Conservation (phyloP, 2,888 invertebrate species). For the Oscheius onirici region DNA sequence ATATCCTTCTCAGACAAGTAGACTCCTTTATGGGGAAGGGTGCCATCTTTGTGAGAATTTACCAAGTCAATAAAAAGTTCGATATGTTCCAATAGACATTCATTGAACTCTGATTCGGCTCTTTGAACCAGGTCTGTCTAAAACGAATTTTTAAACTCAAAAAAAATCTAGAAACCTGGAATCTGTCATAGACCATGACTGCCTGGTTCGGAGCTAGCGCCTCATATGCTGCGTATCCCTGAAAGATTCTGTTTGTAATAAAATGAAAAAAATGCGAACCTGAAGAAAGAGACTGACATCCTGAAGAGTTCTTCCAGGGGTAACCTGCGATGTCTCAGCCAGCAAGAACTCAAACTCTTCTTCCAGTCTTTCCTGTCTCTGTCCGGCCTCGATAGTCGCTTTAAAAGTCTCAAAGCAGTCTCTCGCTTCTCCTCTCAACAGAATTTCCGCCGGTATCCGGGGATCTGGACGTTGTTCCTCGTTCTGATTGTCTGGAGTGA, state of each 20-base stretch:
- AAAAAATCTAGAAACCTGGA: slow-evolving; percentile 39
- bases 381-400: slow-evolving; percentile 33
- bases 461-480: slow-evolving; percentile 33
- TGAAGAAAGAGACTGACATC: slow-evolving; percentile 43
- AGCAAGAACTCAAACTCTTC: slow-evolving; percentile 51
- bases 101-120: slow-evolving; percentile 55
- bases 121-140: slow-evolving; percentile 45
- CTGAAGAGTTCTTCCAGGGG: slow-evolving; percentile 46
- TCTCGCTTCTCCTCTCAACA: slow-evolving; percentile 39
- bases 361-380: slow-evolving; percentile 40
- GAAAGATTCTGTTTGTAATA: slow-evolving; percentile 21
- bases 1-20: slow-evolving; percentile 28
- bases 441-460: slow-evolving; percentile 47
- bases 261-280: neutral
- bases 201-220: slow-evolving; percentile 50
- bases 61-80: slow-evolving; percentile 47
- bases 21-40: slow-evolving; percentile 10
- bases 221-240: slow-evolving; percentile 42
- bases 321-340: slow-evolving; percentile 42
- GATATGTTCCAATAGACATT: slow-evolving; percentile 57
- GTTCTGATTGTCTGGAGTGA: slow-evolving; percentile 23
- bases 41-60: slow-evolving; percentile 21
- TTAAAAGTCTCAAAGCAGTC: slow-evolving; percentile 39
- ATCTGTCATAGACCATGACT: slow-evolving; percentile 50
- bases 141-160: slow-evolving; percentile 9